Conservation (phyloP, 2,888 invertebrate genomes). For the Aphodius granarius region DNA sequence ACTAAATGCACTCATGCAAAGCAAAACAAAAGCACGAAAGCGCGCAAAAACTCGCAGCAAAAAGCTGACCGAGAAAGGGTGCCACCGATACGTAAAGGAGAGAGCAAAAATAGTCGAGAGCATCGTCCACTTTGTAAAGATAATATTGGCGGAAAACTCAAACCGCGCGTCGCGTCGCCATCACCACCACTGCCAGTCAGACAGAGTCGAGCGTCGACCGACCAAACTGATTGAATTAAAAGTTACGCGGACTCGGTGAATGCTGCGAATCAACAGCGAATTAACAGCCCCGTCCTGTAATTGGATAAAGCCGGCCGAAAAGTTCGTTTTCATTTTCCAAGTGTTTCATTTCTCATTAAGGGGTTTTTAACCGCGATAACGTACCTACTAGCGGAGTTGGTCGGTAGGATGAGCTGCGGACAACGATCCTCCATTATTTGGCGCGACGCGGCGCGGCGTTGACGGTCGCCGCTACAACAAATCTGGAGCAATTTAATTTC, state of each 20-base stretch:
- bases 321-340: conserved; percentile 39
- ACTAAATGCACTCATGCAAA: neutral
- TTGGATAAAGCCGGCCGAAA: conserved; percentile 41
- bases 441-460: neutral
- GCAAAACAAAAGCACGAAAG: neutral
- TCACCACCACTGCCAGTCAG: neutral
- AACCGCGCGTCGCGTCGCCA: too few relatives aligned
- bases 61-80: neutral
- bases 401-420: neutral
- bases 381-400: neutral
- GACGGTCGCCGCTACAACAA: neutral
- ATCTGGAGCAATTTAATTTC: conserved; percentile 23
- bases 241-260: conserved; percentile 42
- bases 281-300: conserved; percentile 44
- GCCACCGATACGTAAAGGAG: neutral
- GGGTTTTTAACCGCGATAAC: conserved; percentile 28
- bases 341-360: conserved; percentile 38
- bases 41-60: neutral
- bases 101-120: neutral
- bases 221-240: conserved; percentile 42
- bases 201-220: conserved; percentile 17
- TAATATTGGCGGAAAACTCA: neutral
- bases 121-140: neutral
- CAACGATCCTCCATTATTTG: neutral
- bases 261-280: conserved; percentile 45